These are phyloP conservation scores for Boloria euphrosyne DNA, from an alignment of 2,888 invertebrate species.

Conservation along the genomic window DNA sequence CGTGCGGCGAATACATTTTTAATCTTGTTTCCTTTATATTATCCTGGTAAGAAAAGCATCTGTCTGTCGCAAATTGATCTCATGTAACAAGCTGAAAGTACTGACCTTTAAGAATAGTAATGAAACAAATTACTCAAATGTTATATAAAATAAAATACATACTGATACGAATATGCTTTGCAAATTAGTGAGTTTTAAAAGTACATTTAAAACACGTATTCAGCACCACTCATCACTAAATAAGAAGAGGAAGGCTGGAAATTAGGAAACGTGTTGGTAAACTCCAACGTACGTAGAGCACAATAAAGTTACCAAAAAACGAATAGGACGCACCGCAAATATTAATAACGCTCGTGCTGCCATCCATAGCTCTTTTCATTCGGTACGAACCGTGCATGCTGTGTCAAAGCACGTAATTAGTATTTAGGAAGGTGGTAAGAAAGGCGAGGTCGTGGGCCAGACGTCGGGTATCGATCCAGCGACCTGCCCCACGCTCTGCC, in stretches of 20 bases:
- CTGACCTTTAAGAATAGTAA: background rate
- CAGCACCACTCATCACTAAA: constrained; percentile 21
- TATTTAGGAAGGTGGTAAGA: constrained; percentile 83
- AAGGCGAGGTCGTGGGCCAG: constrained; percentile 83
- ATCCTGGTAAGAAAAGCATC: constrained; percentile 65
- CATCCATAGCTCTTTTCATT: constrained; percentile 76
- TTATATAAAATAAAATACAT: background rate
- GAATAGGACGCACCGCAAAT: constrained; percentile 62
- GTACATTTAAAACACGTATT: constrained; percentile 11
- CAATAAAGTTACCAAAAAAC: constrained; percentile 63
- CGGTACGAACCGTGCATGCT: constrained; percentile 72
- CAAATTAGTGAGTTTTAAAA: constrained; percentile 14
- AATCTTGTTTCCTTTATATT: constrained; percentile 80
- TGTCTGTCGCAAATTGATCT: constrained; percentile 37
- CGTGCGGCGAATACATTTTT: constrained; percentile 80
- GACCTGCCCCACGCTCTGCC: constrained; percentile 80
- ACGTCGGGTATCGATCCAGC: constrained; percentile 86
- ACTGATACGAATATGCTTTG: constrained; percentile 1
- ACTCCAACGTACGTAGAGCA: constrained; percentile 42
- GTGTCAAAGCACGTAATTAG: constrained; percentile 83
- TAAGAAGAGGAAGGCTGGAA: constrained; percentile 26
- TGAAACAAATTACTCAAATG: background rate
- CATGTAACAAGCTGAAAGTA: background rate
- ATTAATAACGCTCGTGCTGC: constrained; percentile 72
- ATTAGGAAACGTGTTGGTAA: constrained; percentile 31